Conservation (phyloP, 2,113 vertebrate genomes). For the Caracal caracal region DNA sequence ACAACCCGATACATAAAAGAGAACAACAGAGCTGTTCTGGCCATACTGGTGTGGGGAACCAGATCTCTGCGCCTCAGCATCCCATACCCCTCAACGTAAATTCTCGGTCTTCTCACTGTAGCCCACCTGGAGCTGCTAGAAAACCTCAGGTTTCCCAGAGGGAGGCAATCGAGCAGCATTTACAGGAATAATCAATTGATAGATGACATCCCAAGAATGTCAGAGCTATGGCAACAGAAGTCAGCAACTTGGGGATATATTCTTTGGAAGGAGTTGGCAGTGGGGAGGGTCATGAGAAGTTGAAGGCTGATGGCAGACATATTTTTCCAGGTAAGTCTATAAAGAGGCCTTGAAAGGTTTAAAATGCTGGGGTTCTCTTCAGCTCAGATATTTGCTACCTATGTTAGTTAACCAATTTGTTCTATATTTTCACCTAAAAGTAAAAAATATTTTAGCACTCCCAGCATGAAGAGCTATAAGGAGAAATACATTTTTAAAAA, state of each 20-base stretch:
- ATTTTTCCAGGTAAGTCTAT: background rate
- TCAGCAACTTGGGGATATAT: background rate
- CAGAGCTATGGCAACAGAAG: background rate
- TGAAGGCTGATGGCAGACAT: background rate
- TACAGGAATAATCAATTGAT: background rate
- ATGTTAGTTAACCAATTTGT: background rate
- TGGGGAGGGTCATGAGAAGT: background rate
- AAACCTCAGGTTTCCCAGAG: background rate
- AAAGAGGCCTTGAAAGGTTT: background rate
- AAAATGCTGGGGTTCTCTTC: background rate
- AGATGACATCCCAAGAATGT: background rate
- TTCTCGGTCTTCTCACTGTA: background rate
- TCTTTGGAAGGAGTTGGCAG: background rate
- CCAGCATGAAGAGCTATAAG: background rate
- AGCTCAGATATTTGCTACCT: background rate
- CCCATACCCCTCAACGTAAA: rapidly evolving
- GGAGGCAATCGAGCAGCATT: background rate
- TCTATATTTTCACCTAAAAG: background rate
- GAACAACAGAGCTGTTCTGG: background rate
- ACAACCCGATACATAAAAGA: background rate
- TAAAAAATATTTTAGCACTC: background rate
- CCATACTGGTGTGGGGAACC: rapidly evolving
- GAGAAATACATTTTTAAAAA: background rate
- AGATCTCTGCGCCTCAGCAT: background rate
- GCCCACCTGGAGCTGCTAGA: background rate